phyloP scores from a whole-genome alignment of 2,888 invertebrate genomes.

The Pseudococcus longispinus region DNA sequence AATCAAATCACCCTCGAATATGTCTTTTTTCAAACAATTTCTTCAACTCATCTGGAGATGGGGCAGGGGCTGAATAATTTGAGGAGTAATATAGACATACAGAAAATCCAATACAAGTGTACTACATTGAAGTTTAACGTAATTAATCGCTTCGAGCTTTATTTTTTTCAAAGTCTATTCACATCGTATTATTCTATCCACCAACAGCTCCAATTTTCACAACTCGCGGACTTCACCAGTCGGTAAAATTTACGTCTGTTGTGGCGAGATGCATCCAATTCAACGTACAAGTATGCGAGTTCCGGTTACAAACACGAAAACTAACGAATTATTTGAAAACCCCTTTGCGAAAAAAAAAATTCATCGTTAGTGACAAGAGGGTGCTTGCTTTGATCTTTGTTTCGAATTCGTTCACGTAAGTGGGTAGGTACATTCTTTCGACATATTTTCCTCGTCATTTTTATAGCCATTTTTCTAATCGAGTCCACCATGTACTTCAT shows the following conservation, averaged over 20 bases:
- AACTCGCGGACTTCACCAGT: background rate
- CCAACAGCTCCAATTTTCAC: too few species aligned
- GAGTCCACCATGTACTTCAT: background rate
- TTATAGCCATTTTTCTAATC: background rate
- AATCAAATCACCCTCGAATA: too few species aligned
- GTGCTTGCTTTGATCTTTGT: slow-evolving; percentile 23
- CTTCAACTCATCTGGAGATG: too few species aligned
- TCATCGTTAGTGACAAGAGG: background rate
- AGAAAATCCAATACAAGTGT: too few species aligned
- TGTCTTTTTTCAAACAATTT: too few species aligned
- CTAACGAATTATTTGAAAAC: background rate
- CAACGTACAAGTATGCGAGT: background rate
- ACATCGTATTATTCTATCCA: too few species aligned
- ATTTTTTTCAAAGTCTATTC: too few species aligned
- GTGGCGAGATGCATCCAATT: background rate
- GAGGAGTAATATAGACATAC: too few species aligned
- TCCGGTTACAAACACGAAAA: background rate
- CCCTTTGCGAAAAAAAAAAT: background rate
- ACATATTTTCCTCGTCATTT: background rate
- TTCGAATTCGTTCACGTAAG: background rate
- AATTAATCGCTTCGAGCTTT: too few species aligned
- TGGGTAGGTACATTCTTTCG: background rate
- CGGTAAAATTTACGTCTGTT: background rate
- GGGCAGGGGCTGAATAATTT: too few species aligned
- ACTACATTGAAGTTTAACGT: too few species aligned